Evolutionary conservation across 2,113 vertebrate species (phyloP).

Genomic region (Brachyhypopomus gauderio): DNA sequence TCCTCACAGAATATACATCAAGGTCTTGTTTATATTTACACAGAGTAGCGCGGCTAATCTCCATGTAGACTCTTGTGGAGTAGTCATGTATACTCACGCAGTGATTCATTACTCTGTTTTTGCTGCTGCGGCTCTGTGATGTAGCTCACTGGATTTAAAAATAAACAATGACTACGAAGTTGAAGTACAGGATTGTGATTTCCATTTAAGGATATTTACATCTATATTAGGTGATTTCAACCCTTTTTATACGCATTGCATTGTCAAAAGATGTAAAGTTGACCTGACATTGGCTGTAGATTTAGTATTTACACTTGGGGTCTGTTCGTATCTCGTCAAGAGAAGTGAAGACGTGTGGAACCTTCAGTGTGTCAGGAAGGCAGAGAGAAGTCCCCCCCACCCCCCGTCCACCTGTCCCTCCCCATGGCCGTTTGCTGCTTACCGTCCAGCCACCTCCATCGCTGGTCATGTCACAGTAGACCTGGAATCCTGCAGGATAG

Average conservation of each 20-base stretch:
- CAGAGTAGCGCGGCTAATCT: background rate
- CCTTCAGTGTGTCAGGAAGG: no score
- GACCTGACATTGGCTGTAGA: no score
- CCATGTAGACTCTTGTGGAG: no score
- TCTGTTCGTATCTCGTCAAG: no score
- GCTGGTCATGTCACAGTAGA: conserved; percentile 86
- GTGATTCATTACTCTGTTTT: background rate
- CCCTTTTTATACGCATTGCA: background rate
- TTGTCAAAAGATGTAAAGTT: no score
- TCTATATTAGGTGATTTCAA: background rate
- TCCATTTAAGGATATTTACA: background rate
- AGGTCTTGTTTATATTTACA: background rate
- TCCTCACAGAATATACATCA: background rate
- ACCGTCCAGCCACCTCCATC: conserved; percentile 89
- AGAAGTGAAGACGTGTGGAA: background rate
- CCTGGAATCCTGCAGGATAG: conserved; percentile 82
- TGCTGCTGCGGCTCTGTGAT: background rate
- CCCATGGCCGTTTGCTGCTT: conserved; percentile 57
- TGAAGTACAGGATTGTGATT: background rate
- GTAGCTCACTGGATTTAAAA: no score
- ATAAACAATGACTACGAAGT: no score
- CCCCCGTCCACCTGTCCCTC: no score
- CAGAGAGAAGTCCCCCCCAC: no score
- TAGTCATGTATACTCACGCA: no score
- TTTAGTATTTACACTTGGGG: background rate